Evolutionary conservation across 1,140 invertebrate genomes (phyloP), one percentile per base, ranked within the genome.

Genomic region (Apocrypta bakeri): DNA sequence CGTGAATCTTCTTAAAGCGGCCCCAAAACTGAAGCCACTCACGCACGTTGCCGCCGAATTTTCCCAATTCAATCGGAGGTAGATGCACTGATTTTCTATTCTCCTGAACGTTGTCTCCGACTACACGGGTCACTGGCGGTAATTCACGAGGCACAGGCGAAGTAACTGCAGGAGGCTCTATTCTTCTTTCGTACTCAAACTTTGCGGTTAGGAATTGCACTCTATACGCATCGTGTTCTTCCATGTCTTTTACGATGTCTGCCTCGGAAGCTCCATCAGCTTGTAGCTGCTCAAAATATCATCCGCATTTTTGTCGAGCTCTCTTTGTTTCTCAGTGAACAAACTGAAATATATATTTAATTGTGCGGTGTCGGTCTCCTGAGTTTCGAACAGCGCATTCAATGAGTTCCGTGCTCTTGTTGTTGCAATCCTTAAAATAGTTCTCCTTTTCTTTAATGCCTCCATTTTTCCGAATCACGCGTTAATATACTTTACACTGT

Each of bases 11-110:
- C 33, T 84, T 83, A 64, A 91, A 90, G 83, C 87, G 86, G 12
- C 84, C 69, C 90, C 90, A 91, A 80, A 90, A 92, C 9, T 84
- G 31, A 4, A 91, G 71, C 89, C 89, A 91, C 1, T 89, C 86
- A 72, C 83, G 85, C 1, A 90, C 48, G 12, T 88, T 75, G 9
- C 90, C 89, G 21, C 76, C 75, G 72, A 89, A 91, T 40, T 87
- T 89, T 72, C 76, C 81, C 2, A 90, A 37, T 80, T 90, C 86
- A 24, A 90, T 75, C 74, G 86, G 88, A 31, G 89, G 86, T 8
- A 64, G 11, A 37, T 37, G 9, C 2, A 37, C 2, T 37, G 33
- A 37, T 37, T 64, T 24, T 64, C 12, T n/a, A 25, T 1, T 74
- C 87, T 79, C 24, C 87, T 88, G 9, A 83, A 81, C 2, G 68